phyloP scores from a whole-genome alignment of 2,113 vertebrate genomes.

The Microcebus jonahi region DNA sequence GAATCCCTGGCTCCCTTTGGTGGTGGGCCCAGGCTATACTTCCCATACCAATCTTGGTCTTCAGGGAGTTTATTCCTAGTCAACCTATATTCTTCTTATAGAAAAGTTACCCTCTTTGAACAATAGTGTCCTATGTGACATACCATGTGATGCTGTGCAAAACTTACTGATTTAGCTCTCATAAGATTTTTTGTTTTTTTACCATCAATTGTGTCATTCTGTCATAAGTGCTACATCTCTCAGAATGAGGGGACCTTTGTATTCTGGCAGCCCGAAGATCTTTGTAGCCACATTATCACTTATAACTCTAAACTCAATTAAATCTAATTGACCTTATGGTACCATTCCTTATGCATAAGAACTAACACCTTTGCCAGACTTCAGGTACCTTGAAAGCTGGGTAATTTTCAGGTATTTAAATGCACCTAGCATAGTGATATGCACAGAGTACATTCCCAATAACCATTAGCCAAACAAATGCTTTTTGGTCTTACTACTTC shows the following conservation, averaged over 20 bases:
- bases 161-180: neutral
- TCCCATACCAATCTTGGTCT: neutral
- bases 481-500: neutral
- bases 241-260: neutral
- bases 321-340: neutral
- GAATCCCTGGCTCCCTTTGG: neutral
- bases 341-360: neutral
- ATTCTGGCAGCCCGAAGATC: neutral
- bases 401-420: neutral
- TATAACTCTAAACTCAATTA: neutral
- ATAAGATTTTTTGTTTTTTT: neutral
- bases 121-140: neutral
- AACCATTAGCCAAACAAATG: neutral
- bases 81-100: slow-evolving; percentile 37
- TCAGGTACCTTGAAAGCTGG: neutral
- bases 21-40: neutral
- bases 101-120: slow-evolving; percentile 42
- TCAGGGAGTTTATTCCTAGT: slow-evolving; percentile 18
- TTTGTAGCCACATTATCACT: neutral
- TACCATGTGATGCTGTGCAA: neutral
- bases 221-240: neutral
- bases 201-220: neutral
- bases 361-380: neutral
- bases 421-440: neutral
- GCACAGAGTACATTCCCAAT: neutral